Evolutionary conservation across 2,888 invertebrate genomes (phyloP).

Genomic region (Elysia crispata): DNA sequence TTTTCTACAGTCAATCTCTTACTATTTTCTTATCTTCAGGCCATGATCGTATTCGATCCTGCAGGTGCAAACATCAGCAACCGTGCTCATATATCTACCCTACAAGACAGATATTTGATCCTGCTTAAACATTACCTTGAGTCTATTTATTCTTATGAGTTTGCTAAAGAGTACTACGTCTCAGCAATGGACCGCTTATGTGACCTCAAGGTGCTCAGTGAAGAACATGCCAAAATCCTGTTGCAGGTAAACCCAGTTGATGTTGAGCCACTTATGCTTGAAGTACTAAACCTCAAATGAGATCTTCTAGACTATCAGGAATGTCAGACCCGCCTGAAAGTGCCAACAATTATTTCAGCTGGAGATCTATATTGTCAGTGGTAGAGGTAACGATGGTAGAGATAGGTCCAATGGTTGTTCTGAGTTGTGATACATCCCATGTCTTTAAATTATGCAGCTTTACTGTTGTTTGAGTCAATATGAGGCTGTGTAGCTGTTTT

Average conservation of each 20-base stretch:
- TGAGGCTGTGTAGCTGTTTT: no score
- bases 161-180: slow-evolving; percentile 67
- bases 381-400: no score
- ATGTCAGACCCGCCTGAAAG: no score
- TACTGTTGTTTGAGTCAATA: no score
- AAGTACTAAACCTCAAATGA: slow-evolving; percentile 90
- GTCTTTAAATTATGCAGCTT: no score
- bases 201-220: slow-evolving; percentile 91
- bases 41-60: slow-evolving; percentile 93
- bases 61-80: slow-evolving; percentile 84
- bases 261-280: slow-evolving; percentile 94
- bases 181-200: slow-evolving; percentile 71
- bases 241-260: slow-evolving; percentile 93
- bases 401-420: no score
- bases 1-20: neutral
- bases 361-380: no score
- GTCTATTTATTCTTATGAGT: slow-evolving; percentile 67
- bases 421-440: no score
- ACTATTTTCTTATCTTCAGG: slow-evolving; percentile 79
- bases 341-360: no score
- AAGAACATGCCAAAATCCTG: slow-evolving; percentile 93
- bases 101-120: slow-evolving; percentile 79
- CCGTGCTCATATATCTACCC: slow-evolving; percentile 68
- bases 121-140: slow-evolving; percentile 76
- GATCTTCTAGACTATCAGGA: neutral